Evolutionary conservation across 1,140 invertebrate genomes (phyloP).

Genomic region (Aricia agestis): DNA sequence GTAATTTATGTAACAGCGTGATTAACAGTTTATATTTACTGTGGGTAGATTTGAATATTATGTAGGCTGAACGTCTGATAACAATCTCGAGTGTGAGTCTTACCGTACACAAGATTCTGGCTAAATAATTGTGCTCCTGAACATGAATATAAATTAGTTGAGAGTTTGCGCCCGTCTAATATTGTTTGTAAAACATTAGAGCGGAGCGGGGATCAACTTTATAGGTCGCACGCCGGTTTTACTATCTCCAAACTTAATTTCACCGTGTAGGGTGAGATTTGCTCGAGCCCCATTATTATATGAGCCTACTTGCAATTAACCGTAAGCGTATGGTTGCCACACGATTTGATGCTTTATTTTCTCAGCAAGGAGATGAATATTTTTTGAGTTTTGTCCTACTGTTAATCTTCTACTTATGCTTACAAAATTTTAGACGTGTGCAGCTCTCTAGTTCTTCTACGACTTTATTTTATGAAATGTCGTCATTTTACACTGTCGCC

Average conservation of each 20-base stretch:
- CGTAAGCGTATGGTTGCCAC: background rate
- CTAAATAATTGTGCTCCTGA: background rate
- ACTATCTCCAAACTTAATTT: constrained; percentile 16
- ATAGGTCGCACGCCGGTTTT: constrained; percentile 13
- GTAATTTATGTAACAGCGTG: too few relatives aligned
- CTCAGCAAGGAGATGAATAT: background rate
- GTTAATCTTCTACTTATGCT: too few relatives aligned
- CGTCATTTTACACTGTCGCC: background rate
- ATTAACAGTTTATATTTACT: too few relatives aligned
- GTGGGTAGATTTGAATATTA: too few relatives aligned
- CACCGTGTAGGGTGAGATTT: constrained; percentile 2
- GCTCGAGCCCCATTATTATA: background rate
- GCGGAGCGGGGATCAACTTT: constrained; percentile 2
- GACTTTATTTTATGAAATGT: background rate
- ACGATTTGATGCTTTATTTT: background rate
- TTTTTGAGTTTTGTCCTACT: background rate
- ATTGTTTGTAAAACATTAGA: constrained; percentile 15
- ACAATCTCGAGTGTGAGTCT: too few relatives aligned
- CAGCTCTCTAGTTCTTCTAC: background rate
- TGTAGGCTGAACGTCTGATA: too few relatives aligned
- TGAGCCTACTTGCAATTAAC: background rate
- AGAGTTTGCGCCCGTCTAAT: constrained; percentile 16
- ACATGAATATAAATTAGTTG: constrained; percentile 15
- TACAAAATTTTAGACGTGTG: too few relatives aligned
- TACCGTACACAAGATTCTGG: constrained; percentile 11